These are phyloP conservation scores for Dipodomys stephensi DNA, from an alignment of 2,113 vertebrate genomes.

Conservation along the genomic window DNA sequence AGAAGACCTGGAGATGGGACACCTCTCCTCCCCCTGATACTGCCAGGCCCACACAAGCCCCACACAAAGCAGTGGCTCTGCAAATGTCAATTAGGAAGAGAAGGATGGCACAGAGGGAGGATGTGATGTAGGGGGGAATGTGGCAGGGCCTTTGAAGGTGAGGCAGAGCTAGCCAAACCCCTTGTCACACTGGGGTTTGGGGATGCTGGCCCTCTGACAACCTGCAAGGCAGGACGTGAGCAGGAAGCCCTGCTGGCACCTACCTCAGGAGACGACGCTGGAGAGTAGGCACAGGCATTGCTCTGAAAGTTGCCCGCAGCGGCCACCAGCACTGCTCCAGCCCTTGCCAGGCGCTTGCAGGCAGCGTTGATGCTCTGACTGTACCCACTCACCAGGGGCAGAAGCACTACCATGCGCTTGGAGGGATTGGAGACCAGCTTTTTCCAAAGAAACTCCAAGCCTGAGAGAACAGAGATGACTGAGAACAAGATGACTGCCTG, in stretches of 20 bases:
- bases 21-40: no score
- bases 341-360: constrained; percentile 84
- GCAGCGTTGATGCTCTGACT: constrained; percentile 90
- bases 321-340: constrained; percentile 86
- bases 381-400: constrained; percentile 89
- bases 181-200: no score
- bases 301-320: constrained; percentile 94
- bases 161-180: no score
- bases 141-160: no score
- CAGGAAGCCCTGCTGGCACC: rapidly evolving
- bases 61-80: no score
- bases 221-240: no score
- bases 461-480: constrained; percentile 75
- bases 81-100: no score
- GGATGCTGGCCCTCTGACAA: no score
- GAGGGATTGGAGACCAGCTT: constrained; percentile 73
- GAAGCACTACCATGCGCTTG: constrained; percentile 83
- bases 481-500: rapidly evolving
- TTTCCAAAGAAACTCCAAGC: constrained; percentile 89
- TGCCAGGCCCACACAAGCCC: no score
- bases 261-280: constrained; percentile 93
- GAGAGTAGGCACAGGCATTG: constrained; percentile 93
- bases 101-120: constrained; percentile 68
- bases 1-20: no score
- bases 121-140: not conserved